Evolutionary conservation across 2,888 invertebrate genomes (phyloP), one percentile per base, ranked within the genome.

Genomic region (Endomychus coccineus): DNA sequence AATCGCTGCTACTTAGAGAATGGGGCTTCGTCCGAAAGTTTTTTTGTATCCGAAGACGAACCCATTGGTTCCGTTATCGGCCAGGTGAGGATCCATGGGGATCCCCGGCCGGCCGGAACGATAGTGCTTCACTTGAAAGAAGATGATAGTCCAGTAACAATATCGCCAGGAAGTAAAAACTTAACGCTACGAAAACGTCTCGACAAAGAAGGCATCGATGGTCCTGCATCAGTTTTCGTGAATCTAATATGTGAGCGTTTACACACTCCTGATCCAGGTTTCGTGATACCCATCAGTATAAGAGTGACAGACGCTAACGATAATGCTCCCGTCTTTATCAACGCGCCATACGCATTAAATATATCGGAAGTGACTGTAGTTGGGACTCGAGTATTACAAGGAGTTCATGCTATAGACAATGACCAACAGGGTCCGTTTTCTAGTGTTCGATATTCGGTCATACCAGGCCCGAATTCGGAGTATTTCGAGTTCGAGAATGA

Each of bases 251-350:
- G 90, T 63, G 85, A 87, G 54, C 70, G 86, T 40, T 71, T 83
- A 32, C 79, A 80, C 44, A 83, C 86, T 9, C 71, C 78, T 22
- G 62, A 61, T 47, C 63, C 63, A 74, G 83, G 80, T 45, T 83
- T 85, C 60, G 75, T 81, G 37, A 83, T 87, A 56, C 87, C 87
- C 1, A 80, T 87, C 19, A 84, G 82, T 49, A 80, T 87, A 33
- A 75, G 89, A 49, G 90, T 91, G 39, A 88, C 86, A 48, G 91
- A 92, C 66, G 87, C 86, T 42, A 91, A 91, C 63, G 91, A 91
- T 68, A 90, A 91, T 67, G 83, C 87, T 5, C 90, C 90, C 1
- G 72, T 73, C 55, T 90, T 90, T 73, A 70, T 77, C 40, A 85
- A 83, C 46, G 83, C 84, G 1, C 88, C 89, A 1, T 90, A 86